Evolutionary conservation across 2,888 invertebrate genomes (phyloP).

Genomic region (Strigamia transsilvanica): DNA sequence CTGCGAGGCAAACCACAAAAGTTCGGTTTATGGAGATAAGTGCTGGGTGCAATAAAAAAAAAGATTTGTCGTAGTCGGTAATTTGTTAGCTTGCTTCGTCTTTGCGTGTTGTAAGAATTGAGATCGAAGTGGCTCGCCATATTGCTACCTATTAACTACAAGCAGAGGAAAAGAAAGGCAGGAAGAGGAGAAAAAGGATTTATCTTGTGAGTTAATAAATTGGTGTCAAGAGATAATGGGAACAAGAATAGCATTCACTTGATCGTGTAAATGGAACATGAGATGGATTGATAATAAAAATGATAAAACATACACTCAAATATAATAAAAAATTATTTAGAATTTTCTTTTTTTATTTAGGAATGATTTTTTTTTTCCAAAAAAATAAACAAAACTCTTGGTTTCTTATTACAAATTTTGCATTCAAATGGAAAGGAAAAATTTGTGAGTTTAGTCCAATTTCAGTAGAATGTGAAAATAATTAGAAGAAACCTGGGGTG

Average conservation of each 20-base stretch:
- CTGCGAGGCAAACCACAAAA: constrained; percentile 43
- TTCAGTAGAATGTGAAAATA: neutral
- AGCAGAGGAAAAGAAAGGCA: constrained; percentile 29
- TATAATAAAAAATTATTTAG: neutral
- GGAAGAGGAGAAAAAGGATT: constrained; percentile 37
- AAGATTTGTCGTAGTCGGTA: constrained; percentile 22
- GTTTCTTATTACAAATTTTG: neutral
- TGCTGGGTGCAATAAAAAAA: constrained; percentile 23
- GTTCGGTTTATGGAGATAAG: constrained; percentile 49
- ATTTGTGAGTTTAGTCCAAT: neutral
- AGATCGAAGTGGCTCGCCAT: constrained; percentile 47
- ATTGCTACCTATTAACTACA: constrained; percentile 42
- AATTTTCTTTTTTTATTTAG: no score
- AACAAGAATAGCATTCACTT: constrained; percentile 49
- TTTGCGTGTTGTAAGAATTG: constrained; percentile 45
- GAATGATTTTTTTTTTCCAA: no score
- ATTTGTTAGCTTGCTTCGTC: constrained; percentile 36
- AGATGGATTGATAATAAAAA: constrained; percentile 39
- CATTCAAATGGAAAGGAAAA: neutral
- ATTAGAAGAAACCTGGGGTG: neutral
- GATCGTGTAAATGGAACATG: constrained; percentile 46
- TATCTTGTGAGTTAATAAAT: constrained; percentile 43
- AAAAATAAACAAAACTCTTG: no score
- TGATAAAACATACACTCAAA: constrained; percentile 17
- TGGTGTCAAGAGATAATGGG: constrained; percentile 45